phyloP scores from a whole-genome alignment of 2,888 invertebrate genomes.

The Margaritifera margaritifera region DNA sequence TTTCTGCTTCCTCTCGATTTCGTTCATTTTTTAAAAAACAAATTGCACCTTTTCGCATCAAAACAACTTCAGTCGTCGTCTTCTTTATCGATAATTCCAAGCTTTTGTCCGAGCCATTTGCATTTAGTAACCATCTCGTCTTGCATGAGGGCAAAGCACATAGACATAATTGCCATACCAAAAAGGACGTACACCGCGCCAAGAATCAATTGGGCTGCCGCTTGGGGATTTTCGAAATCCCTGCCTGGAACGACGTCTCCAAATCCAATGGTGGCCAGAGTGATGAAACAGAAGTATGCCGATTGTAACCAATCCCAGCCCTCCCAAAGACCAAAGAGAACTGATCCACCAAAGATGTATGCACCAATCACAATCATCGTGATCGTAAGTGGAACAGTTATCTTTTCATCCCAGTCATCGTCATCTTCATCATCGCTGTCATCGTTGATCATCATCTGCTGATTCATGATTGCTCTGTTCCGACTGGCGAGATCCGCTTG shows the following conservation, averaged over 20 bases:
- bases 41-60: too few species aligned
- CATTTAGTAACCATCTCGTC: constrained; percentile 72
- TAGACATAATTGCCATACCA: constrained; percentile 73
- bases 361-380: constrained; percentile 71
- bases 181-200: constrained; percentile 71
- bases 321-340: constrained; percentile 72
- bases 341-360: constrained; percentile 71
- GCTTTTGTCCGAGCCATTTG: constrained; percentile 70
- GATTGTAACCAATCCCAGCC: constrained; percentile 69
- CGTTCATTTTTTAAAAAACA: too few species aligned
- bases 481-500: constrained; percentile 42
- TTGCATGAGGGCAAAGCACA: constrained; percentile 73
- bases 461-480: constrained; percentile 43
- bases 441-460: constrained; percentile 54
- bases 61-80: constrained; percentile 11
- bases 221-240: constrained; percentile 63
- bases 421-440: constrained; percentile 63
- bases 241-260: constrained; percentile 69
- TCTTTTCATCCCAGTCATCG: constrained; percentile 60
- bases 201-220: constrained; percentile 66
- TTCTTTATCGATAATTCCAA: constrained; percentile 56
- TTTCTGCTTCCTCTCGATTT: too few species aligned
- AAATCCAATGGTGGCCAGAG: constrained; percentile 72
- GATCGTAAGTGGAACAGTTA: constrained; percentile 72
- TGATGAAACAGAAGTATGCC: constrained; percentile 73